Evolutionary conservation across 2,113 vertebrate species (phyloP), one percentile per base, ranked within the genome.

Genomic region (Myanophis thanlyinensis): DNA sequence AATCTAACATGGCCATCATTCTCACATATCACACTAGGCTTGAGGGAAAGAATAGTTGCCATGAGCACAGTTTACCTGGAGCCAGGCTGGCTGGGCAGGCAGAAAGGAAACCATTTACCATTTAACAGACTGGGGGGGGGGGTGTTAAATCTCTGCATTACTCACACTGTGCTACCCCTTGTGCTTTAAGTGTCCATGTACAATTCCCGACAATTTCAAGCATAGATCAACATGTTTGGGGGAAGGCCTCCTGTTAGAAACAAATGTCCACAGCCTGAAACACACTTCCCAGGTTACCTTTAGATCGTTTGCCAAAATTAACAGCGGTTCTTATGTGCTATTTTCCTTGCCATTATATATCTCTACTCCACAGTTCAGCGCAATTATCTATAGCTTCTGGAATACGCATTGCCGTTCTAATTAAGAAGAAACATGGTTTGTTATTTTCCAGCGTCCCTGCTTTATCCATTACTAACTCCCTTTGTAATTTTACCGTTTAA

Each of bases 221-320:
- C n/a, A 87, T 92, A 89, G 22, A 54, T 95, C 94, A 52, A 93
- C 44, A 80, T 92, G 93, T n/a, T 93, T 94, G 93, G 95, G 97
- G 96, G 96, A 93, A 95, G 87, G 87, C 40, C n/a, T 10, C 89
- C 80, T 96, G 93, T 96, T 93, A 87, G 54, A 92, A 95, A 93
- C 89, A 94, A 96, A 96, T 94, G 96, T 97, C 95, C 94, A 97
- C 94, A 93, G 91, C 52, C 84, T 27, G 25, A 91, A 93, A 95
- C 93, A 94, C 54, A 93, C 92, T 97, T 97, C 93, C 94, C 95
- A 95, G 91, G 89, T 93, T 95, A 94, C 80, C 91, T 91, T 96
- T 54, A 96, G 95, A 95, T 94, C 94, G 92, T 94, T 94, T 96
- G 94, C 95, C 96, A 97, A 97, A 94, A 96, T 93, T 94, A 95